Conservation (phyloP, 1,140 invertebrate species). For the Bombus breviceps region DNA sequence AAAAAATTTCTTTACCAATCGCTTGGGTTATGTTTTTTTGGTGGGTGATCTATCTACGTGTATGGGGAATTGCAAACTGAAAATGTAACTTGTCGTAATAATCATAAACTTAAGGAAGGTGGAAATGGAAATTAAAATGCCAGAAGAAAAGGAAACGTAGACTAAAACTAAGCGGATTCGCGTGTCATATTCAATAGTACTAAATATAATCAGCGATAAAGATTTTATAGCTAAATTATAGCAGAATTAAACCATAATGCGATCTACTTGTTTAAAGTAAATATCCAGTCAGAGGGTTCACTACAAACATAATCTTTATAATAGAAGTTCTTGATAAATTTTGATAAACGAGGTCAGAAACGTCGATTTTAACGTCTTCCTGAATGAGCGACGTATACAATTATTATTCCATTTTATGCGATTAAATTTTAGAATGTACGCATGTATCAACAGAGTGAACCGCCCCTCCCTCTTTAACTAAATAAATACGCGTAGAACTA, state of each 20-base stretch:
- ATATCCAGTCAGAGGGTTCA: constrained; percentile 37
- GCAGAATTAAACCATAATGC: constrained; percentile 31
- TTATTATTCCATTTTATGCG: background rate
- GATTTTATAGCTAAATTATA: background rate
- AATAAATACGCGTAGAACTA: constrained; percentile 36
- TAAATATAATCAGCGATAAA: constrained; percentile 8
- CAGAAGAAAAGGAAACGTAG: background rate
- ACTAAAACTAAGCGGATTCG: constrained; percentile 33
- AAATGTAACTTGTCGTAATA: constrained; percentile 1
- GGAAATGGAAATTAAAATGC: background rate
- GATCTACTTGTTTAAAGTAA: constrained; percentile 36
- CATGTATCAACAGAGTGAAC: constrained; percentile 19
- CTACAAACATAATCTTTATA: background rate
- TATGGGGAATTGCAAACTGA: constrained; percentile 13
- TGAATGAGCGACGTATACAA: background rate
- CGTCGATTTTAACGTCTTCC: background rate
- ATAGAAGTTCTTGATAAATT: background rate
- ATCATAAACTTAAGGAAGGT: background rate
- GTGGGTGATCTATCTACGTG: constrained; percentile 35
- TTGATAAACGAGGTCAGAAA: background rate
- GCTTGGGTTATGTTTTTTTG: background rate
- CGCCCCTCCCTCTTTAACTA: constrained; percentile 17
- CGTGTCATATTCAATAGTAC: background rate
- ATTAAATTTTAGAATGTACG: background rate
- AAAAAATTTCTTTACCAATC: background rate